Evolutionary conservation across 2,113 vertebrate species (phyloP), one percentile per base, ranked within the genome.

Genomic region (Epinephelus moara): DNA sequence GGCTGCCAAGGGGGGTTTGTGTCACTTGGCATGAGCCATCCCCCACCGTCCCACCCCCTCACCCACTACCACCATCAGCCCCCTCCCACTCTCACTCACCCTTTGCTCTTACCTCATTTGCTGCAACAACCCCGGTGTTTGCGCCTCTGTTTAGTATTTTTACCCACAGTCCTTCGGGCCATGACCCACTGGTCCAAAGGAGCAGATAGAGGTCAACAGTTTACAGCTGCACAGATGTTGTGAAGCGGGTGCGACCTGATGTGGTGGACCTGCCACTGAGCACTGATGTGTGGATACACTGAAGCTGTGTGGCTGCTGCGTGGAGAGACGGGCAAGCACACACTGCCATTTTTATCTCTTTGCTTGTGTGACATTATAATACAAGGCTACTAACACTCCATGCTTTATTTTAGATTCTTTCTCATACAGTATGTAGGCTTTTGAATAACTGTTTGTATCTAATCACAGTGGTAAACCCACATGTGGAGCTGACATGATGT

Each of bases 1-100:
- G 92, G 93, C 93, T 94, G 95, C 95, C 93, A 94, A 94, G 76
- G 94, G 95, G 94, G 90, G 88, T 94, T 94, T 95, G 89, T 94
- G 92, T 92, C 94, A 94, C 90, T 94, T 90, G 87, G 92, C 91
- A 93, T 86, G 85, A 92, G 92, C 71, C 82, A 63, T n/a, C 78
- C 74, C 23, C 50, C 75, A 55, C 61, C 60, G 57, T n/a, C 61
- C 72, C 67, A 23, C 64, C 57, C 42, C 33, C 64, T 56, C 68
- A 68, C 78, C 75, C 45, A 55, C 33, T 14, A 56, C 81, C 74
- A 73, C 86, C 61, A 61, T 30, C 50, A 42, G 25, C 18, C 45
- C 53, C 17, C 78, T 21, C 66, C 27, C 59, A 62, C 61, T 61
- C 69, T 66, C 72, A 3, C 53, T 68, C 62, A 64, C 56, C 75